Base-by-base conservation (phyloP, 1,140 invertebrate genomes). In the Ceratosolen fusciceps region DNA sequence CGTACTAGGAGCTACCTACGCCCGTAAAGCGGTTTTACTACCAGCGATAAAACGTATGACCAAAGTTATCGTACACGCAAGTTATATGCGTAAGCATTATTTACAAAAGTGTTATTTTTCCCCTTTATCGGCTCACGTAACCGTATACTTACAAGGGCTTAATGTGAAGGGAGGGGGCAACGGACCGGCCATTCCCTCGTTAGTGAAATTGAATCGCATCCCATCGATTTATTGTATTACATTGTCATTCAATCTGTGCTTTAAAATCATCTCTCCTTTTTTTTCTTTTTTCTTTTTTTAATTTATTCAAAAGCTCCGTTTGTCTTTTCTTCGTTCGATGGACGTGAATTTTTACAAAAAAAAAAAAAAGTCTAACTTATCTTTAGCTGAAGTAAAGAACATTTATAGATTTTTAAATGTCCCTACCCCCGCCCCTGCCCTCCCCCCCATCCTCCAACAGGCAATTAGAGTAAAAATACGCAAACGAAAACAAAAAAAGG, bases 31-130 rank as follows among this genome's bases (percentile, higher is more conserved):
- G 31, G 60, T 43, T 75, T 77, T 77, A 77, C 74, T 54, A 49
- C 62, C 74, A 21, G 31, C 74, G 62, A 77, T 77, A 77, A 77
- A 77, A 56, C 39, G 74, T 43, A 56, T 68, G 67, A 77, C 74
- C 74, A 31, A 77, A 77, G 74, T 77, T 75, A 67, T 26, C 74
- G 34, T 37, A 21, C 24, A 47, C 10, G 10, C 74, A 58, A 74
- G n/a, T 65, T 43, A 62, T 62, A 67, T 49, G 43, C 60, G 43
- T 37, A 75, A 67, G 62, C 74, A 67, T 67, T 75, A 75, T 75
- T 75, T 75, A 47, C 60, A 67, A 67, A 34, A 52, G 58, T 60
- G 21, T n/a, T 37, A 74, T 74, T 74, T 47, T 39, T 56, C 2
- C 52, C 7, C 21, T 62, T 74, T 74, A 62, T 52, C 67, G 9